phyloP scores from a whole-genome alignment of 1,140 invertebrate species.

The Caenorhabditis brenneri region DNA sequence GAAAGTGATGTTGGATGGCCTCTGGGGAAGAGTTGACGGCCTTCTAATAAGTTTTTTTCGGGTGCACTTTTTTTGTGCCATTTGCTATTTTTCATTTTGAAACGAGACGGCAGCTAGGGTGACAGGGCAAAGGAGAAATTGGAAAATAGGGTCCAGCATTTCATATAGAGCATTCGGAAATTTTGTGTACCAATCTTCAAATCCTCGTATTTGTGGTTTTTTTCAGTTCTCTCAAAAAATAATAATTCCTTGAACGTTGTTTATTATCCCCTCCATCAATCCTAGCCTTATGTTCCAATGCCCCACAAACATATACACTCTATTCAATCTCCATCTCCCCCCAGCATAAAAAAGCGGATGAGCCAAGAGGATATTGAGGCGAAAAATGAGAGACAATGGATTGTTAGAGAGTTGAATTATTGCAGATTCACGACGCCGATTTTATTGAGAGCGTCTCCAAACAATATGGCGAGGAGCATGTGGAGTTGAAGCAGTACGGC shows the following conservation, averaged over 20 bases:
- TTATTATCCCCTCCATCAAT: too few relatives aligned
- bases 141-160: too few relatives aligned
- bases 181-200: too few relatives aligned
- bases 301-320: too few relatives aligned
- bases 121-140: neutral
- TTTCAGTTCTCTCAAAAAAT: too few relatives aligned
- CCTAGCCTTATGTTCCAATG: too few relatives aligned
- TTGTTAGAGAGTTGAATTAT: neutral
- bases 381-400: neutral
- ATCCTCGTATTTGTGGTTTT: too few relatives aligned
- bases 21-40: neutral
- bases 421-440: conserved; percentile 66
- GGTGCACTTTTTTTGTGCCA: neutral
- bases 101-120: neutral
- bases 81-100: neutral
- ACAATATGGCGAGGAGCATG: conserved; percentile 65
- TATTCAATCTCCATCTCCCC: too few relatives aligned
- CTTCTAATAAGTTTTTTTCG: conserved; percentile 17
- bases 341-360: too few relatives aligned
- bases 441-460: conserved; percentile 58
- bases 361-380: neutral
- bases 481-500: conserved; percentile 63
- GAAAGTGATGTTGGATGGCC: conserved; percentile 18
- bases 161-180: too few relatives aligned
- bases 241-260: too few relatives aligned